Base-by-base conservation (phyloP, 2,797 vertebrate genomes). In the Distichodus sexfasciatus region DNA sequence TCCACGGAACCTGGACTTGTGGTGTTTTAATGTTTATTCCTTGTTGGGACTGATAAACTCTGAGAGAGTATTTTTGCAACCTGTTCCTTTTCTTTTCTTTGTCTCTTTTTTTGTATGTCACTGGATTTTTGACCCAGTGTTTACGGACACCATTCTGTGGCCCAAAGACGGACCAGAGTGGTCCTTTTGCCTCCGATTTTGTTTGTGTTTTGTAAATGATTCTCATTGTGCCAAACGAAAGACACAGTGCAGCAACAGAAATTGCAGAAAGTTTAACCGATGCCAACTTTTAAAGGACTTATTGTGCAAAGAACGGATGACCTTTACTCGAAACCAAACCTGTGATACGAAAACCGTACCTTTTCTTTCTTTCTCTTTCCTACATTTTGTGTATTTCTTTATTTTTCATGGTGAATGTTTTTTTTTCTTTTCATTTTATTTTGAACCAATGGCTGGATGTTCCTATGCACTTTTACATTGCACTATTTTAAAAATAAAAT, bases 21-120 rank as follows among this genome's bases (percentile, higher is more conserved):
- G 59, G 66, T 46, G 36, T 44, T 53, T 54, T 29, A 36, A 50
- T 61, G n/a, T 66, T 40, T 6, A 12, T 24, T 61, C 79, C 71
- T 76, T 82, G 86, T 84, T 82, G 81, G 86, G 90, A 93, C 76
- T 76, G 67, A 74, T 62, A 54, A 31, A 3, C 75, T 73, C 26
- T 50, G 55, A 55, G 17, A 23, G 31, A 43, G 48, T 31, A 67
- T 28, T 66, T 44, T 59, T 65, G 48, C 53, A 38, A 19, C 17
- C 24, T 65, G 11, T 26, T 74, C n/a, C 17, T 43, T 43, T 19
- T 44, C 21, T 19, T 19, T 31, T 46, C 14, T 51, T 69, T 65
- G 38, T 62, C 36, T 65, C 64, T 55, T 72, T 59, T 55, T 71
- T 69, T 70, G 55, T 15, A 53, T 57, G 58, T 73, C 57, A 40